These are phyloP conservation scores for Chrysomela aeneicollis DNA, from an alignment of 2,888 invertebrate species.

Conservation along the genomic window DNA sequence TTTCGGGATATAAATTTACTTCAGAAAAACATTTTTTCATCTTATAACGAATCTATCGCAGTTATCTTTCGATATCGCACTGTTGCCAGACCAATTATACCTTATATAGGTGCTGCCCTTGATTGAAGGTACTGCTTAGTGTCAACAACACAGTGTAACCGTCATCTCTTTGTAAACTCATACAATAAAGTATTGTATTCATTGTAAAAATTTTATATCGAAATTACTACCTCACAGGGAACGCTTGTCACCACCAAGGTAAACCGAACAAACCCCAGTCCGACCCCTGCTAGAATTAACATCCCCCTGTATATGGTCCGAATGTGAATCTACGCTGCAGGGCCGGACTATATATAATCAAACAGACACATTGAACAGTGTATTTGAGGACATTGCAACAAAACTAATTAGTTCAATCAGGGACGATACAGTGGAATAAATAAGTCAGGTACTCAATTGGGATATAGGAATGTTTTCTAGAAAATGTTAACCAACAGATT, in stretches of 20 bases:
- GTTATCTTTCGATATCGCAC: too few species aligned
- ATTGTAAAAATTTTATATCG: conserved; percentile 31
- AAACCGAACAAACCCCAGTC: conserved; percentile 48
- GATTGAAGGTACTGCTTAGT: conserved; percentile 9
- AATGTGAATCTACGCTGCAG: conserved; percentile 17
- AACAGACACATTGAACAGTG: neutral
- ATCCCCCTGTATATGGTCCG: conserved; percentile 40
- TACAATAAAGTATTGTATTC: conserved; percentile 31
- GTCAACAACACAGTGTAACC: conserved; percentile 25
- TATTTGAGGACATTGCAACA: too few species aligned
- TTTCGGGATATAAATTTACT: too few species aligned
- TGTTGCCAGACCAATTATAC: too few species aligned
- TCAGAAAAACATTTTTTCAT: too few species aligned
- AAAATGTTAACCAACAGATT: too few species aligned
- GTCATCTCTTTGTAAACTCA: conserved; percentile 29
- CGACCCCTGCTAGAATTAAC: conserved; percentile 45
- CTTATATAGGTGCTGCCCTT: neutral
- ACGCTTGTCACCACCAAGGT: conserved; percentile 47
- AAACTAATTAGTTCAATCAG: too few species aligned
- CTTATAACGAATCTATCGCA: too few species aligned
- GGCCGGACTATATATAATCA: too few species aligned
- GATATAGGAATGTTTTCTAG: too few species aligned
- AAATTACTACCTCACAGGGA: conserved; percentile 34
- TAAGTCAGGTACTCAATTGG: too few species aligned
- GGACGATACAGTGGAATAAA: too few species aligned